Evolutionary conservation across 92 coral and sea anemone species (phyloP).

Genomic region (Anthopleura xanthogrammica): DNA sequence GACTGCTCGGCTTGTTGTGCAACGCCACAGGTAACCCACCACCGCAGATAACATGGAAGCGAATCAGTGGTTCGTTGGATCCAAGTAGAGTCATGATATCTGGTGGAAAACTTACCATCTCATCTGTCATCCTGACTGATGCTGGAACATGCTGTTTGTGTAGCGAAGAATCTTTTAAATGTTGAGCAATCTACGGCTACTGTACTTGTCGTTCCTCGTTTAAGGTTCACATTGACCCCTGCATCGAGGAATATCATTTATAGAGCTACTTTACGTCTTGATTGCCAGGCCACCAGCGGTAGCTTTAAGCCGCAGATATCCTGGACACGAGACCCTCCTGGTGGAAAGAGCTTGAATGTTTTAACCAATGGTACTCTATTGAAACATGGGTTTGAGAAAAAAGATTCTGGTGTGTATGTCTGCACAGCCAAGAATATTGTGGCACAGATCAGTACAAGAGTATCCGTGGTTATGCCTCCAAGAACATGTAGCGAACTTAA

Average conservation of each 20-base stretch:
- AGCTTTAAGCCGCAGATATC: slow-evolving; percentile 12
- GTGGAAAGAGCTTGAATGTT: slow-evolving; percentile 13
- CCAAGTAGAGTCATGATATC: slow-evolving; percentile 6
- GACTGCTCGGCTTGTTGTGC: slow-evolving; percentile 16
- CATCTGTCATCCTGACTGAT: slow-evolving; percentile 15
- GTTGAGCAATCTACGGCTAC: background rate
- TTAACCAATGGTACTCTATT: background rate
- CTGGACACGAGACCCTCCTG: slow-evolving; percentile 20
- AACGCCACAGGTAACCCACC: slow-evolving; percentile 35
- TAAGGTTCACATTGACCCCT: slow-evolving; percentile 18
- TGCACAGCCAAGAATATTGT: slow-evolving; percentile 52
- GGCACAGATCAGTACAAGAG: slow-evolving; percentile 28
- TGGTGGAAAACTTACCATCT: slow-evolving; percentile 19
- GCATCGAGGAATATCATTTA: background rate
- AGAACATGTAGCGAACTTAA: slow-evolving; percentile 46
- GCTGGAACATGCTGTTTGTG: slow-evolving; percentile 26
- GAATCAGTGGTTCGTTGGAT: slow-evolving; percentile 27
- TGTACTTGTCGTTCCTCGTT: slow-evolving; percentile 31
- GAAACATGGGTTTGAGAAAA: slow-evolving; percentile 11
- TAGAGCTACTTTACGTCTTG: slow-evolving; percentile 3
- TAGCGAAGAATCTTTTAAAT: slow-evolving; percentile 20
- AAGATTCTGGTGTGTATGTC: slow-evolving; percentile 36
- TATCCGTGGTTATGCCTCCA: slow-evolving; percentile 30
- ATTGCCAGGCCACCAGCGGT: slow-evolving; percentile 42
- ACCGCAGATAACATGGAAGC: slow-evolving; percentile 36